Evolutionary conservation across 2,888 invertebrate species (phyloP), one percentile per base, ranked within the genome.

Genomic region (Diarsia brunnea): DNA sequence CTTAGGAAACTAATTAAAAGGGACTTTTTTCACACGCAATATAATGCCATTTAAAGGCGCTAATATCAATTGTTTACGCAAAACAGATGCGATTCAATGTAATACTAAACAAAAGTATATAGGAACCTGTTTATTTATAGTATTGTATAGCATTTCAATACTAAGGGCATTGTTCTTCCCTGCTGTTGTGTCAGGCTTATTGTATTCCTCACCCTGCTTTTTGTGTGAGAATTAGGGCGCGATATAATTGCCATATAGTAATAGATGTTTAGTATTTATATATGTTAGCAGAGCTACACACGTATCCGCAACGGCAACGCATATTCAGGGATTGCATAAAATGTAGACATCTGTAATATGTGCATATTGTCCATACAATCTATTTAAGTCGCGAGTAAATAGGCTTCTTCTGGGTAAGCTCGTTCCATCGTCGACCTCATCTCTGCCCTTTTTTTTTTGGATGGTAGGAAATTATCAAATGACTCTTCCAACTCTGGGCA

Each of bases 161-260:
- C 31, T 78, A n/a, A 38, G 24, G 58, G n/a, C 24, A 60, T 82
- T 82, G 83, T 82, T 82, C 53, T 72, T 68, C 63, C 74, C 58
- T 47, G 14, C 69, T 74, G 69, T 83, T 75, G 63, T 77, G 69
- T 75, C 60, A 24, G 55, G 45, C 12, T 61, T 82, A 81, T 78
- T 14, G 65, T 82, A 81, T 78, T 82, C 72, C 75, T 79, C 58
- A 60, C 55, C 55, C n/a, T 51, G 49, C n/a, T 75, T 79, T 69
- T 79, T 79, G 66, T 83, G 11, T 45, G n/a, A 27, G 75, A 82
- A 79, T 75, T 83, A 83, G 82, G 69, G 75, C 67, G 53, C 53
- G 69, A 19, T 67, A 45, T 75, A 67, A 64, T 60, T 79, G 64
- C 61, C 66, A 45, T 45, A 63, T 24, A 27, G 16, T 31, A 19